Percentiles rank a stretch among this genome's conserved stretches.
Conservation (phyloP, 2,113 vertebrate species). For the Aegypius monachus region DNA sequence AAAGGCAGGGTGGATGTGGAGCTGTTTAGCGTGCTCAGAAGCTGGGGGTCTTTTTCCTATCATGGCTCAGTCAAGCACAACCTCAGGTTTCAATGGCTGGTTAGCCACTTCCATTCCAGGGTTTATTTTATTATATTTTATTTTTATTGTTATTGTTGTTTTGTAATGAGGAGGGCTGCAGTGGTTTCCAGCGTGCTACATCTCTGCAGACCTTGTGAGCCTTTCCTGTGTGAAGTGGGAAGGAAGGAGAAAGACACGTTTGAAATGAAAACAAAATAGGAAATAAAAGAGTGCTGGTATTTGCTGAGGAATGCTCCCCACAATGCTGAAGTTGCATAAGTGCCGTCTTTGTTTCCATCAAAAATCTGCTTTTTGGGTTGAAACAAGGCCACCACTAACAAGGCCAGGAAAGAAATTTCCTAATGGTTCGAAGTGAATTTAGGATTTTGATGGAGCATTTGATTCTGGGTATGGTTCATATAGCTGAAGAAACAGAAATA, state of each 20-base stretch:
- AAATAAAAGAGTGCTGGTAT: neutral
- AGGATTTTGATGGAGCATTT: conserved; percentile 45
- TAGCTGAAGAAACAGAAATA: conserved; percentile 51
- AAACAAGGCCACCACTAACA: conserved; percentile 68
- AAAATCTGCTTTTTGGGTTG: conserved; percentile 54
- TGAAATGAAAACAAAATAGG: conserved; percentile 8
- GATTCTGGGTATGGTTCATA: conserved; percentile 23
- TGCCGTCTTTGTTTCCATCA: conserved; percentile 42
- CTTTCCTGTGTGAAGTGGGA: neutral
- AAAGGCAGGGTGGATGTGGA: neutral
- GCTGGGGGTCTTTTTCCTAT: conserved; percentile 13
- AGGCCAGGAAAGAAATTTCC: conserved; percentile 41
- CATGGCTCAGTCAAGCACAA: neutral
- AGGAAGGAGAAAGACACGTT: neutral
- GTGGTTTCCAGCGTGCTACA: neutral
- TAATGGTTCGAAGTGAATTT: conserved; percentile 38
- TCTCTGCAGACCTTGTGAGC: neutral
- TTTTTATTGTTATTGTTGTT: conserved; percentile 38
- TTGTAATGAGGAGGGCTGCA: neutral
- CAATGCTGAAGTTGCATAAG: conserved; percentile 66
- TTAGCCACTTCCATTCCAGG: conserved; percentile 52
- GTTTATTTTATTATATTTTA: neutral
- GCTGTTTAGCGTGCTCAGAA: neutral
- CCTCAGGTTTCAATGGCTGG: conserved; percentile 56
- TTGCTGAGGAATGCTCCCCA: conserved; percentile 56